Evolutionary conservation across 2,888 invertebrate species (phyloP).

Genomic region (Epistrophella euchroma): DNA sequence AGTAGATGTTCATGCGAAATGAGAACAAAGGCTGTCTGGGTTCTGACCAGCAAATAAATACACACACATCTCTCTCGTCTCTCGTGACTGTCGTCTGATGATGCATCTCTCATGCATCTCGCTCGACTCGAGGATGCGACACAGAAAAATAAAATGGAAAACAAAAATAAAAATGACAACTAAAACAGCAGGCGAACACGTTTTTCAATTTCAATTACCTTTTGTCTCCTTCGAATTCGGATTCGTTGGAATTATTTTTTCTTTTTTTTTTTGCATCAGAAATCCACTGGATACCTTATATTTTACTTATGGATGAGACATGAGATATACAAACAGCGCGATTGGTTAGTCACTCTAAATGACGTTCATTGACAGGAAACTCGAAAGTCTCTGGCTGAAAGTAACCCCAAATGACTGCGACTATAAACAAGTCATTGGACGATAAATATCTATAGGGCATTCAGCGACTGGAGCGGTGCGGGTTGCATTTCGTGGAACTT

Average conservation of each 20-base stretch:
- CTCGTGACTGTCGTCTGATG: constrained; percentile 66
- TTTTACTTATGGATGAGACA: constrained; percentile 18
- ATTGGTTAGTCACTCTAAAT: constrained; percentile 43
- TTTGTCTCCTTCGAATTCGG: constrained; percentile 48
- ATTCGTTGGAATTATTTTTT: constrained; percentile 32
- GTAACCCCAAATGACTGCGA: constrained; percentile 39
- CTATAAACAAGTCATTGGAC: constrained; percentile 63
- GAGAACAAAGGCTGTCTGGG: constrained; percentile 68
- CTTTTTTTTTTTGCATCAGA: neutral
- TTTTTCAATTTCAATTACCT: constrained; percentile 73
- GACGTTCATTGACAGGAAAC: constrained; percentile 58
- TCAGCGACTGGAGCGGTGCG: neutral
- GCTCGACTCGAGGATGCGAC: constrained; percentile 64
- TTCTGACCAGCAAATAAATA: constrained; percentile 20
- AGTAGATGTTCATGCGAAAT: constrained; percentile 34
- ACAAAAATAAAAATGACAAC: constrained; percentile 44
- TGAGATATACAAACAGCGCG: constrained; percentile 10
- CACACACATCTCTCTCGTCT: constrained; percentile 45
- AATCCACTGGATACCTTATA: constrained; percentile 41
- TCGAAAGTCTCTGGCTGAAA: constrained; percentile 40
- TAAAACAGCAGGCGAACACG: constrained; percentile 71
- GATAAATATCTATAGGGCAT: constrained; percentile 53
- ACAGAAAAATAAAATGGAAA: constrained; percentile 35
- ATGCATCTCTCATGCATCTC: constrained; percentile 69
- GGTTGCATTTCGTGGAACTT: neutral